phyloP scores from a whole-genome alignment of 2,797 vertebrate species.

The Neoniphon sammara region DNA sequence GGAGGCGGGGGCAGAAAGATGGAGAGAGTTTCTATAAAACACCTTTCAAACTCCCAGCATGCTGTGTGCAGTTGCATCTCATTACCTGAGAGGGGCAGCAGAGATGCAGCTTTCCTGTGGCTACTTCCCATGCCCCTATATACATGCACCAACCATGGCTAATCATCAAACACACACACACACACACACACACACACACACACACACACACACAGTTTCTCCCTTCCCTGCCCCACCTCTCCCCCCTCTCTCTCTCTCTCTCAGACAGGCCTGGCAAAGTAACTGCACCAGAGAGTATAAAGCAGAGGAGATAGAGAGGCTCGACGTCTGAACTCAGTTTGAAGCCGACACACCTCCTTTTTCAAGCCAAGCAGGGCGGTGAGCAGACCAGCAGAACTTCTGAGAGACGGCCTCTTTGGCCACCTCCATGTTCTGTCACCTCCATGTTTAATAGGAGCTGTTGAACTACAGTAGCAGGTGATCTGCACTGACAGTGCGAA shows the following conservation, averaged over 20 bases:
- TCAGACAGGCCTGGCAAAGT: constrained; percentile 18
- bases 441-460: constrained; percentile 57
- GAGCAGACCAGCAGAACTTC: constrained; percentile 28
- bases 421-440: constrained; percentile 57
- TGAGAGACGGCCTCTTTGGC: constrained; percentile 26
- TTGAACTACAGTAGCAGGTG: constrained; percentile 66
- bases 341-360: constrained; percentile 4
- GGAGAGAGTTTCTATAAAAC: constrained; percentile 17
- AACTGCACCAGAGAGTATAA: background rate
- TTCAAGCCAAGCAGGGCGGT: constrained; percentile 9
- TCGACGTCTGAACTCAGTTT: background rate
- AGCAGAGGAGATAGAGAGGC: background rate
- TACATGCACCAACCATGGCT: constrained; percentile 48
- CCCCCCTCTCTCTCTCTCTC: background rate
- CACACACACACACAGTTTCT: background rate
- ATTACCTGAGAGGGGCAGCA: constrained; percentile 82
- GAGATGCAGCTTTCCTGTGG: constrained; percentile 78
- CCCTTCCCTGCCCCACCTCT: background rate
- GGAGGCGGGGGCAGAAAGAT: background rate
- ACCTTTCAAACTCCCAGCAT: constrained; percentile 20
- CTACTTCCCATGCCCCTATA: constrained; percentile 45
- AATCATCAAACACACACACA: constrained; percentile 14
- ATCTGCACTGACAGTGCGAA: constrained; percentile 72
- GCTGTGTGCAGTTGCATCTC: constrained; percentile 61
- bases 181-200: no score